Conservation (phyloP, 2,797 vertebrate species). For the Cirrhinus mrigala region DNA sequence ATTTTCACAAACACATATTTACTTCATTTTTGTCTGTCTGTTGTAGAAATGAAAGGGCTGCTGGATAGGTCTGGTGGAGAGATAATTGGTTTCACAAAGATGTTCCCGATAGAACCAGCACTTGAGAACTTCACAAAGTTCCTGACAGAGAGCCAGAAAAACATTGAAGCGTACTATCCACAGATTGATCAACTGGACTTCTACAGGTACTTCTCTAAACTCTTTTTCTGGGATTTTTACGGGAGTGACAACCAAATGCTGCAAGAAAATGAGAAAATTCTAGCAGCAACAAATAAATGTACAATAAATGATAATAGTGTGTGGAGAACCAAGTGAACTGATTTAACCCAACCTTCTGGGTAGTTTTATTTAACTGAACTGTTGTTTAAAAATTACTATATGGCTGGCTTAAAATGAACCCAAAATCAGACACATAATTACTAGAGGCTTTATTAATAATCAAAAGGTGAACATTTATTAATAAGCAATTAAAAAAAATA, state of each 20-base stretch:
- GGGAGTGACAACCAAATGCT: neutral
- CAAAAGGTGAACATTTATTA: too few relatives aligned
- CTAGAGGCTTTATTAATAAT: too few relatives aligned
- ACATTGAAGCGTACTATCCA: constrained; percentile 81
- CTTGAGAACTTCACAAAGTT: constrained; percentile 81
- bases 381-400: too few relatives aligned
- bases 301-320: neutral
- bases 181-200: constrained; percentile 89
- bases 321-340: neutral
- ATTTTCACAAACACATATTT: neutral
- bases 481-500: too few relatives aligned
- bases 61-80: constrained; percentile 85
- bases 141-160: constrained; percentile 80
- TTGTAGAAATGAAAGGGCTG: constrained; percentile 84
- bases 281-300: neutral
- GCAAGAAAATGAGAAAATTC: neutral
- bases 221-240: neutral
- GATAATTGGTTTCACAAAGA: constrained; percentile 79
- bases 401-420: too few relatives aligned
- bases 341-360: too few relatives aligned
- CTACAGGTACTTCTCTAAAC: constrained; percentile 82
- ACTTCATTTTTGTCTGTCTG: constrained; percentile 18
- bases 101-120: constrained; percentile 82
- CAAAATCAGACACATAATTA: too few relatives aligned
- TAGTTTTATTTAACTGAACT: too few relatives aligned